Percentiles rank a stretch among this genome's conserved stretches.
phyloP scores from a whole-genome alignment of 2,797 vertebrate species.

The Oophaga sylvatica region DNA sequence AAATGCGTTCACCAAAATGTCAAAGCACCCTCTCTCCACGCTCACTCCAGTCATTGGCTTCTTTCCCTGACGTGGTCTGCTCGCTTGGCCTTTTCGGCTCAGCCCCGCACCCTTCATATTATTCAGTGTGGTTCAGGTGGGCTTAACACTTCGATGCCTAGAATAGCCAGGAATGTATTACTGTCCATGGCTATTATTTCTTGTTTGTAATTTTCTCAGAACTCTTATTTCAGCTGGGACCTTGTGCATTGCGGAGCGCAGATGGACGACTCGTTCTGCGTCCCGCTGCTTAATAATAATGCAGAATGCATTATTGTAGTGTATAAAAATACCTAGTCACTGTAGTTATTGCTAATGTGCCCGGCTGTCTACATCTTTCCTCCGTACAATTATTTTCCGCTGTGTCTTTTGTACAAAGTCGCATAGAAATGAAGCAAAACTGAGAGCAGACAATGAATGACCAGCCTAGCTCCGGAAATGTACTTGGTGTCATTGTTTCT shows the following conservation, averaged over 20 bases:
- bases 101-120: background rate
- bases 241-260: background rate
- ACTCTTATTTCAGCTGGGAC: conserved; percentile 28
- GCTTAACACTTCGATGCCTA: background rate
- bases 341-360: conserved; percentile 22
- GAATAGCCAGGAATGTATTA: background rate
- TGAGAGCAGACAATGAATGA: conserved; percentile 35
- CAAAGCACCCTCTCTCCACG: conserved; percentile 21
- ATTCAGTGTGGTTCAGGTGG: background rate
- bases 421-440: conserved; percentile 34
- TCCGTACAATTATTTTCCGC: conserved; percentile 27
- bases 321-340: conserved; percentile 31
- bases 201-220: conserved; percentile 21
- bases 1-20: conserved; percentile 48
- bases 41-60: conserved; percentile 23
- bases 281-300: conserved; percentile 31
- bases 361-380: conserved; percentile 25
- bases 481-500: conserved; percentile 46
- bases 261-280: conserved; percentile 17
- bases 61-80: conserved; percentile 11
- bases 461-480: conserved; percentile 31
- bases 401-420: conserved; percentile 27
- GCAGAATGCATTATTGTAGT: conserved; percentile 24
- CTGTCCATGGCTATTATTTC: background rate
- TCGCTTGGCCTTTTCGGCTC: conserved; percentile 4